Conservation (phyloP, 2,888 invertebrate species). For the Tridacna gigas region DNA sequence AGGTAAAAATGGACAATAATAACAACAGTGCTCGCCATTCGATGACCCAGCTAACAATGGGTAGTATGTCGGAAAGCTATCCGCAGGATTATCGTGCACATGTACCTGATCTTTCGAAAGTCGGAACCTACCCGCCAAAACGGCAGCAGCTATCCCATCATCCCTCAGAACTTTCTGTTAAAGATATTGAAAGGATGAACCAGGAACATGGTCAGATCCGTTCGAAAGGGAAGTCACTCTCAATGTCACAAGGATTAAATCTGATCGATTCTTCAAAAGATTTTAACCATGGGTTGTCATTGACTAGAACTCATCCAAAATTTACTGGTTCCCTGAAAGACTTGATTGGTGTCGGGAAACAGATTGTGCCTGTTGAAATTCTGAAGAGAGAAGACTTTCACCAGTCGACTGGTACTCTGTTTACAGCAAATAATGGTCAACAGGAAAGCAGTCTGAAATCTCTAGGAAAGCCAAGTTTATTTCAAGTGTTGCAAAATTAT, state of each 20-base stretch:
- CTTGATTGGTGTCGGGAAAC: conserved; percentile 53
- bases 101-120: not conserved
- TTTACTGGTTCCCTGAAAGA: conserved; percentile 63
- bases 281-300: conserved; percentile 34
- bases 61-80: conserved; percentile 10
- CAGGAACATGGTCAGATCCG: conserved; percentile 31
- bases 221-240: conserved; percentile 58
- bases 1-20: conserved; percentile 41
- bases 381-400: conserved; percentile 52
- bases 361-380: conserved; percentile 64
- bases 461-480: conserved; percentile 69
- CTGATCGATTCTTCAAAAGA: conserved; percentile 35
- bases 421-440: conserved; percentile 9
- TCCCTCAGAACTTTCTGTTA: conserved; percentile 44
- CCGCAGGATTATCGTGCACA: not conserved
- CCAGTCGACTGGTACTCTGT: conserved; percentile 44
- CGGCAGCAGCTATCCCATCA: conserved; percentile 44
- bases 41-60: not conserved
- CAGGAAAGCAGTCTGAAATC: conserved; percentile 57
- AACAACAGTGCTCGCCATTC: conserved; percentile 42
- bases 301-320: conserved; percentile 58
- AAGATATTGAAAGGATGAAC: conserved; percentile 33
- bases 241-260: conserved; percentile 64
- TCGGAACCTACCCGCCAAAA: conserved; percentile 23
- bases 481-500: conserved; percentile 75